Base-by-base conservation (phyloP, 2,113 vertebrate species). In the Abramis brama region DNA sequence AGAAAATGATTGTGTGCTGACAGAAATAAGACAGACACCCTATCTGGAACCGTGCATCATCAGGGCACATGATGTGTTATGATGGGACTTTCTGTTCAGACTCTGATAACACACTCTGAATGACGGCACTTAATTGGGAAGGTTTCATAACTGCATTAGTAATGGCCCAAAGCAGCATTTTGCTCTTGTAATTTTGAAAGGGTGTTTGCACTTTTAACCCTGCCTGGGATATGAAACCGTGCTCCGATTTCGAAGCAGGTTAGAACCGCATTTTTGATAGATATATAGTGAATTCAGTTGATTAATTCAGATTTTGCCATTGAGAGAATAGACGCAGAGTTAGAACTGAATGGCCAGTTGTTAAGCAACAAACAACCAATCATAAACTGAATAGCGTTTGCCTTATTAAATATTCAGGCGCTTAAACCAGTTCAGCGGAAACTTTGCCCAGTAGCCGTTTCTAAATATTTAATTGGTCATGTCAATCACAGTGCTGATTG, bases 101-200 rank as follows among this genome's bases (percentile, higher is more conserved):
- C n/a, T 80, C 78, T 27, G 78, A 64, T 80, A 47, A 27, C 39
- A 66, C 79, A 66, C 27, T 45, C 9, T 47, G 39, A 64, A 47
- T 60, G 79, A 64, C 59, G 9, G 59, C 59, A 27, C 59, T 45
- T 80, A 62, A 64, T 11, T 64, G 78, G 45, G 59, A 80, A 17
- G n/a, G 59, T 64, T 80, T 80, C 79, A 11, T 64, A 30, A 80
- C 57, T 80, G 79, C 47, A 55, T 77, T 52, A 30, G 47, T 77
- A 50, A 55, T 55, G 7, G 74, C 47, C 45, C 17, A 30, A 25
- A 77, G 75, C 25, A 19, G n/a, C 0, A 25, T 76, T 52, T 55
- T 19, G 25, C 25, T 10, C 5, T 25, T n/a, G 21, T 25, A 15
- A 74, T 74, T 47, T 77, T 77, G 2, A 76, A 52, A 76, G 23